Base-by-base conservation (phyloP, 2,113 vertebrate genomes). In the Piliocolobus tephrosceles region DNA sequence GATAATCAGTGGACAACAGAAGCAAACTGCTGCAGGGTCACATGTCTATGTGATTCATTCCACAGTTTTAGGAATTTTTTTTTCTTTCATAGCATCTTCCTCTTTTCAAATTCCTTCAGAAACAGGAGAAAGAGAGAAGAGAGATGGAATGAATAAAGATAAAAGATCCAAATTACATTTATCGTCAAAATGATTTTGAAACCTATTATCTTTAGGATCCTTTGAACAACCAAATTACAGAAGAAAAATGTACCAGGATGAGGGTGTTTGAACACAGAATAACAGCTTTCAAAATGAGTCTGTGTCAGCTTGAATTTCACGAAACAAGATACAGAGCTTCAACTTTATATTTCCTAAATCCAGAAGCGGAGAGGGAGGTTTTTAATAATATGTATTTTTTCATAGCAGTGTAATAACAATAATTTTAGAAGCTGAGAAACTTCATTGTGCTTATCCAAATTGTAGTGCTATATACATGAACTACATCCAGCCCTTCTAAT, bases 81-180 rank as follows among this genome's bases (percentile, higher is more conserved):
- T 94, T 57, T 47, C 66, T 92, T 94, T 98, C 95, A 99, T 14
- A 99, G 98, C 97, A 99, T 95, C 97, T 99, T 99, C 98, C 98
- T 98, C 96, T 99, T 99, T 97, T 99, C 99, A 97, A 99, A 99
- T 91, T 99, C 99, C 99, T 99, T 97, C 76, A 97, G 97, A 97
- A 6, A 95, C 64, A 97, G 47, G 72, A 87, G 86, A 95, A 35
- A 97, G 50, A 38, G 55, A 64, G 45, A 52, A 87, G 22, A 86
- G 52, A 82, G 55, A 22, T 23, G 38, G 43, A 75, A 89, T 2
- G 40, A 27, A 61, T 25, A 82, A 66, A 92, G 68, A 93, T 68
- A 38, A 97, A 58, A 92, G 32, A 81, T 52, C 38, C 61, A 92
- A 38, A 95, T 98, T 94, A 97, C 5, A 87, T 16, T 50, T 64